phyloP scores from a whole-genome alignment of 2,888 invertebrate species.

The Frankliniella intonsa region DNA sequence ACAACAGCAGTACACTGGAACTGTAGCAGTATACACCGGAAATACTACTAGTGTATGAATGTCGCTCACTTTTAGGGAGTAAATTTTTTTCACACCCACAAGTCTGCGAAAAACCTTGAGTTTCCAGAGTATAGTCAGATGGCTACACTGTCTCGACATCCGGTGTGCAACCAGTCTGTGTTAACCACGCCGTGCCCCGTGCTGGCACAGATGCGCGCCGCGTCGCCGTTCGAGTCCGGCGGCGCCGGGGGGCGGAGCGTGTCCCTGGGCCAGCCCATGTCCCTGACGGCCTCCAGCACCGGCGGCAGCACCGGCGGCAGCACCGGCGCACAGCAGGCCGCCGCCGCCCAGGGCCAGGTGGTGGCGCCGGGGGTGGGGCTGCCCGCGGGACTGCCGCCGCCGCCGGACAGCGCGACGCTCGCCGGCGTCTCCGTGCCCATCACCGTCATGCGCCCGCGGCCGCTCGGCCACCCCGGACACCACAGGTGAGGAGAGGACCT shows the following conservation, averaged over 20 bases:
- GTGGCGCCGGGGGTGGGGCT: neutral
- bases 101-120: too few relatives aligned
- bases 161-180: neutral
- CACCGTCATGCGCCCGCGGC: slow-evolving; percentile 3
- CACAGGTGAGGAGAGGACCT: neutral
- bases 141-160: too few relatives aligned
- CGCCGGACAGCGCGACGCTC: neutral
- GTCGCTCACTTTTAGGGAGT: too few relatives aligned
- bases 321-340: neutral
- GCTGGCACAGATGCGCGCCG: neutral
- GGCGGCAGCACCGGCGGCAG: neutral
- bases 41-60: too few relatives aligned
- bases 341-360: neutral
- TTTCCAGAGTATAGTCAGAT: too few relatives aligned
- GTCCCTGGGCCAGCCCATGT: slow-evolving; percentile 9
- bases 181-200: neutral
- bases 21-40: too few relatives aligned
- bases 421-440: slow-evolving; percentile 15
- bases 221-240: neutral
- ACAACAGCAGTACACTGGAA: too few relatives aligned
- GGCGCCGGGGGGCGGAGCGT: neutral
- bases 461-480: neutral
- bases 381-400: neutral
- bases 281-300: neutral
- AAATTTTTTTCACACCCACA: too few relatives aligned